Evolutionary conservation across 2,888 invertebrate species (phyloP), one percentile per base, ranked within the genome.

Genomic region (Melanotus villosus): DNA sequence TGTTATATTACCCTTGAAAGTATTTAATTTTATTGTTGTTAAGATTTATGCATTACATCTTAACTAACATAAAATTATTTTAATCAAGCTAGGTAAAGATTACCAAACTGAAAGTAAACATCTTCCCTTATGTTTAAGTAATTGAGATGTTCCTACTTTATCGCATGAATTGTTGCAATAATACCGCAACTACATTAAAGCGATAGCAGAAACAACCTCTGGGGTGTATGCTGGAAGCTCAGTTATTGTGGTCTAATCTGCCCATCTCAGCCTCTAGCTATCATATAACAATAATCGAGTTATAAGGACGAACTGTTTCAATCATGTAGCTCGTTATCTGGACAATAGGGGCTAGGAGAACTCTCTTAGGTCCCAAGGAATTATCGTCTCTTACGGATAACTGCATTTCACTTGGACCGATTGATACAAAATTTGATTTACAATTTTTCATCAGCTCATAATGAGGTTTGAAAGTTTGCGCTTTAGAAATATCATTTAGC

Each of bases 231-330:
- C 45, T 50, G 36, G 45, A 45, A 45, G 34, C 26, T 36, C 38
- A 16, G 41, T 64, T 64, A 64, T 54, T 52, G 54, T 38, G 32
- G 63, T 26, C 54, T 64, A 62, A 64, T 64, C 63, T 54, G 52
- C 30, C 63, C 54, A 64, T 64, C 54, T 64, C 63, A 26, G 54
- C 54, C 12, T 62, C 63, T 12, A 19, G 19, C 26, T 56, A 62
- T 62, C 47, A 45, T 69, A 63, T 70, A 70, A 74, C 69, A 74
- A 72, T 76, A 77, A 76, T 76, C 69, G 67, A 74, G 75, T 77
- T 76, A 73, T 75, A 68, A 64, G 75, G 72, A 76, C 73, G 75
- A 75, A 76, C 74, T 76, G 76, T 73, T 76, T 74, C 76, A 75
- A 76, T 75, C 72, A 72, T 74, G 62, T 45, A 68, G 59, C 68